These are phyloP conservation scores for Antheraea assamensis DNA, from an alignment of 2,888 invertebrate genomes.

Conservation along the genomic window DNA sequence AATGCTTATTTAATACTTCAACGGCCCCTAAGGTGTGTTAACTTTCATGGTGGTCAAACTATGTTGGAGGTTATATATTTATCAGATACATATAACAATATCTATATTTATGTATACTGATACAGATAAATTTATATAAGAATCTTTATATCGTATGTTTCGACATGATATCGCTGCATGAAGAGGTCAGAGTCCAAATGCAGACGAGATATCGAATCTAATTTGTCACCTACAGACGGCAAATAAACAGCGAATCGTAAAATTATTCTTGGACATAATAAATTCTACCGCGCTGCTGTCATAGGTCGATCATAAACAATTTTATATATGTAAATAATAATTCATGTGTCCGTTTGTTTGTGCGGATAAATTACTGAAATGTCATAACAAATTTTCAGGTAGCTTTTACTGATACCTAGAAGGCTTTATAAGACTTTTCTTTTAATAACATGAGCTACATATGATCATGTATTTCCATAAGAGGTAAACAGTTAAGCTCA, in stretches of 20 bases:
- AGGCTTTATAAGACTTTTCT: no score
- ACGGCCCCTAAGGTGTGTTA: no score
- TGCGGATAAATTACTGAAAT: no score
- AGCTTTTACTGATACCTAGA: no score
- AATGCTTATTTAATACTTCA: no score
- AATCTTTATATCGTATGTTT: not conserved
- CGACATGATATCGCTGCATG: slow-evolving; percentile 16
- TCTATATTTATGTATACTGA: not conserved
- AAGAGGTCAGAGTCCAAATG: slow-evolving; percentile 37
- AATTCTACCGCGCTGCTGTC: not conserved
- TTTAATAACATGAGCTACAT: no score
- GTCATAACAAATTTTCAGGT: no score
- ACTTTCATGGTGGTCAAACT: no score
- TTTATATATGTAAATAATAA: not conserved
- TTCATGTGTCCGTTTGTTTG: no score
- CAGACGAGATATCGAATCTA: slow-evolving; percentile 30
- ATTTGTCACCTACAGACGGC: slow-evolving; percentile 45
- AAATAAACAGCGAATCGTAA: slow-evolving; percentile 33
- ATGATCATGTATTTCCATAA: no score
- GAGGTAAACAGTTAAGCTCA: no score
- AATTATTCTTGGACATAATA: slow-evolving; percentile 8
- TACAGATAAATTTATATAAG: not conserved
- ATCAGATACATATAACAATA: not conserved
- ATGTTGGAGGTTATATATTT: no score
- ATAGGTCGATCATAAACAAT: not conserved